phyloP scores from a whole-genome alignment of 2,113 vertebrate genomes.

The Pogona vitticeps region DNA sequence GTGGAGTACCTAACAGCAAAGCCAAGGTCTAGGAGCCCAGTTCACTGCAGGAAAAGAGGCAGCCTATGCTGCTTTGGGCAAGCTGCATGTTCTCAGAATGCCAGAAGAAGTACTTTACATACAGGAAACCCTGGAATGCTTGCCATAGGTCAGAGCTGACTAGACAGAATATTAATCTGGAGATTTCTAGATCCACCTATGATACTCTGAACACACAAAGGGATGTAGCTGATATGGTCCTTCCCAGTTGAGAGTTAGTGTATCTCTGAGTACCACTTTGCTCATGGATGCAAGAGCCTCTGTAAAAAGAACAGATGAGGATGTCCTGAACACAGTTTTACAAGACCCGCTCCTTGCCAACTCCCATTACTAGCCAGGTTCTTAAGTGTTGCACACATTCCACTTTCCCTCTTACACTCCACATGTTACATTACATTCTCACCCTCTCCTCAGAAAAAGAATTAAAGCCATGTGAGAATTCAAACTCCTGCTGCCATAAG shows the following conservation, averaged over 20 bases:
- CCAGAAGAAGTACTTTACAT: no score
- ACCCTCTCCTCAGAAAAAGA: not conserved
- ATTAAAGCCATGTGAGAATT: slow-evolving; percentile 38
- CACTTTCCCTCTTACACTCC: not conserved
- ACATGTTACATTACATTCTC: not conserved
- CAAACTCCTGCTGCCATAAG: slow-evolving; percentile 1
- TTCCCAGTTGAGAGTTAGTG: not conserved
- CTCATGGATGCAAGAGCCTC: not conserved
- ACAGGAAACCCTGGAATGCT: no score
- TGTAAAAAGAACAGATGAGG: not conserved
- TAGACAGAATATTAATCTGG: no score
- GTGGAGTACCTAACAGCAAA: no score
- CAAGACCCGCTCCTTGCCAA: not conserved
- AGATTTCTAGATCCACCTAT: no score
- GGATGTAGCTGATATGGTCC: not conserved
- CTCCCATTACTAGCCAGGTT: not conserved
- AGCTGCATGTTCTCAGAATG: no score
- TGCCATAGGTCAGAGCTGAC: no score
- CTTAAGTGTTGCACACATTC: not conserved
- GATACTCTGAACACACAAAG: not conserved
- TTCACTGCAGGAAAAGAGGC: no score
- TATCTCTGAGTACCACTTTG: not conserved
- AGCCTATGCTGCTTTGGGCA: no score
- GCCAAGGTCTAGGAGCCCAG: no score
- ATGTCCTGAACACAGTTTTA: not conserved